Percentiles rank a stretch among this genome's conserved stretches.
phyloP scores from a whole-genome alignment of 2,888 invertebrate genomes.

The Coelinius sp. region DNA sequence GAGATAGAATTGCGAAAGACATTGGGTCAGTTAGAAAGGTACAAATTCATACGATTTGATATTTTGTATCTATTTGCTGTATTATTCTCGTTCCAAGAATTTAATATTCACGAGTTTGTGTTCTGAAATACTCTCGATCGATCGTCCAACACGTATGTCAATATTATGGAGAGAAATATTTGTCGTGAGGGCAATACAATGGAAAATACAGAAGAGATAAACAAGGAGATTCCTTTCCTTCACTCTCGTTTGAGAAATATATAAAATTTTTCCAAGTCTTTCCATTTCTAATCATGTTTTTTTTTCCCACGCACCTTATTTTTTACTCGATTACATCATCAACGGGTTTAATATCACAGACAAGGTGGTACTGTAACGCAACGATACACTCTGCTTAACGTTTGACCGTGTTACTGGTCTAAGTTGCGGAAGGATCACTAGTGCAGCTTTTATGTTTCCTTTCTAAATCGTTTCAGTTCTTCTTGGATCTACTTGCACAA shows the following conservation, averaged over 20 bases:
- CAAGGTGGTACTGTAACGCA: conserved; percentile 22
- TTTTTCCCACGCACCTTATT: conserved; percentile 21
- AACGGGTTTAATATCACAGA: not conserved
- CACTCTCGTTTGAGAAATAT: conserved; percentile 1
- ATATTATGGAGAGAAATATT: conserved; percentile 11
- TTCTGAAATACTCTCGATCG: not conserved
- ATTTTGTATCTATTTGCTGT: not conserved
- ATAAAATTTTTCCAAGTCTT: not conserved
- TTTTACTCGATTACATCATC: conserved; percentile 2
- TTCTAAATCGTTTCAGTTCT: conserved; percentile 16
- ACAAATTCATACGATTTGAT: conserved; percentile 2
- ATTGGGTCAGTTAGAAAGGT: not conserved
- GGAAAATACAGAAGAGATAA: not conserved
- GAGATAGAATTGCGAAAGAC: not conserved
- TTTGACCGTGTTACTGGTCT: conserved; percentile 17
- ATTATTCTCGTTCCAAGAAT: not conserved
- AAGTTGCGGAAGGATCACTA: conserved; percentile 22
- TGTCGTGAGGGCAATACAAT: not conserved
- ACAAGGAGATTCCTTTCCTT: conserved; percentile 11
- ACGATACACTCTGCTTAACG: conserved; percentile 23
- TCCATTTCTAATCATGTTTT: not conserved
- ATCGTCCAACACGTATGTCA: conserved; percentile 12
- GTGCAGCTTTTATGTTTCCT: conserved; percentile 24
- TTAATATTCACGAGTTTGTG: not conserved
- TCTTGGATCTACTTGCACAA: not conserved